Evolutionary conservation across 2,888 invertebrate species (phyloP).

Genomic region (Norana najaformis): DNA sequence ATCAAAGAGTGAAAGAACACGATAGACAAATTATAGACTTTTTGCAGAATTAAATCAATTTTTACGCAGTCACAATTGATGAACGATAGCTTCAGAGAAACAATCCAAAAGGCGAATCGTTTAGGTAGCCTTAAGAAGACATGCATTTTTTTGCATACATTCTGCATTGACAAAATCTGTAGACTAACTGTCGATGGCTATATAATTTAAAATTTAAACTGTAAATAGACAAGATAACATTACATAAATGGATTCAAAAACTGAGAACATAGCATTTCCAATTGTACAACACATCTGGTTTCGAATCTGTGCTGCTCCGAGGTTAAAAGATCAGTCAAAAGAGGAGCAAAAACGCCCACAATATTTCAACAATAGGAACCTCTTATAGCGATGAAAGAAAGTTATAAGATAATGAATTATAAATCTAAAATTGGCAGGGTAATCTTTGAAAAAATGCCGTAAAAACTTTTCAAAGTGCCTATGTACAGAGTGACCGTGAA

Average conservation of each 20-base stretch:
- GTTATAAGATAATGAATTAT: no score
- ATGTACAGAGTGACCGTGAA: not conserved
- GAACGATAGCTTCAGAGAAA: not conserved
- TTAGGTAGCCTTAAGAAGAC: not conserved
- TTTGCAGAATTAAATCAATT: not conserved
- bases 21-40: not conserved
- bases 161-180: not conserved
- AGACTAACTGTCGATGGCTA: not conserved
- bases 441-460: not conserved
- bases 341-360: no score
- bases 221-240: no score
- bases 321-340: no score
- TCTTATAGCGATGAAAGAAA: no score
- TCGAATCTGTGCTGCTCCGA: no score
- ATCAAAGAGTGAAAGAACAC: not conserved
- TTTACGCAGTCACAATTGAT: not conserved
- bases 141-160: not conserved
- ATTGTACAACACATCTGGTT: no score
- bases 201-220: no score
- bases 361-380: no score
- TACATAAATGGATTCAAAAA: no score
- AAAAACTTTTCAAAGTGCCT: not conserved
- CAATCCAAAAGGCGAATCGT: not conserved
- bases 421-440: not conserved
- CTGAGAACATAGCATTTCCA: no score